Evolutionary conservation across 2,888 invertebrate species (phyloP).

Genomic region (Glyphotaelius pellucidus): DNA sequence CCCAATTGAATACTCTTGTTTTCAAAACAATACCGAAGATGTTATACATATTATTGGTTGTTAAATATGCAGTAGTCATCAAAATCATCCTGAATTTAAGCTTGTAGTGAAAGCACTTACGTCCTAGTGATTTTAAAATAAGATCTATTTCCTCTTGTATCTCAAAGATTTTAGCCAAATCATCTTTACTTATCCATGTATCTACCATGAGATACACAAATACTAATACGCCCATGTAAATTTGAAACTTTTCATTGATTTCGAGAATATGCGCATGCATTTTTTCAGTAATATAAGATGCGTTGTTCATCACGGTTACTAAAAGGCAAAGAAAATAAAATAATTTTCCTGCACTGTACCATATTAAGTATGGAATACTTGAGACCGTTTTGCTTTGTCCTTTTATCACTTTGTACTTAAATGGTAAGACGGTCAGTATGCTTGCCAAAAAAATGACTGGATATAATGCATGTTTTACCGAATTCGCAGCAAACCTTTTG

Average conservation of each 20-base stretch:
- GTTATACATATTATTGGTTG: background rate
- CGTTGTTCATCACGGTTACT: background rate
- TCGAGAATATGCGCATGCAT: background rate
- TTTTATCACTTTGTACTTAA: background rate
- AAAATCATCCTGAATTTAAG: background rate
- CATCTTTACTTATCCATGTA: background rate
- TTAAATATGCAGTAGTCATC: background rate
- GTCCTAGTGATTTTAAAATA: background rate
- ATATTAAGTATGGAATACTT: background rate
- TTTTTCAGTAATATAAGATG: background rate
- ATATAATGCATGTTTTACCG: background rate
- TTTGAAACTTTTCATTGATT: background rate
- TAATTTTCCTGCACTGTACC: background rate
- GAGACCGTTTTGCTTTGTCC: background rate
- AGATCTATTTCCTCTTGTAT: background rate
- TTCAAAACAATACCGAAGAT: background rate
- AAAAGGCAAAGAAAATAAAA: background rate
- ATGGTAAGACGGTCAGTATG: background rate
- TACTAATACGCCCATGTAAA: background rate
- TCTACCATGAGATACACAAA: background rate
- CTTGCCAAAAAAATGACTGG: background rate
- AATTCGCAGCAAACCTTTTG: background rate
- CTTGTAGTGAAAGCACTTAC: background rate
- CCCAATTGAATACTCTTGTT: background rate
- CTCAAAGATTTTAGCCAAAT: background rate